phyloP scores from a whole-genome alignment of 2,113 vertebrate genomes.

The Microcebus jonahi region DNA sequence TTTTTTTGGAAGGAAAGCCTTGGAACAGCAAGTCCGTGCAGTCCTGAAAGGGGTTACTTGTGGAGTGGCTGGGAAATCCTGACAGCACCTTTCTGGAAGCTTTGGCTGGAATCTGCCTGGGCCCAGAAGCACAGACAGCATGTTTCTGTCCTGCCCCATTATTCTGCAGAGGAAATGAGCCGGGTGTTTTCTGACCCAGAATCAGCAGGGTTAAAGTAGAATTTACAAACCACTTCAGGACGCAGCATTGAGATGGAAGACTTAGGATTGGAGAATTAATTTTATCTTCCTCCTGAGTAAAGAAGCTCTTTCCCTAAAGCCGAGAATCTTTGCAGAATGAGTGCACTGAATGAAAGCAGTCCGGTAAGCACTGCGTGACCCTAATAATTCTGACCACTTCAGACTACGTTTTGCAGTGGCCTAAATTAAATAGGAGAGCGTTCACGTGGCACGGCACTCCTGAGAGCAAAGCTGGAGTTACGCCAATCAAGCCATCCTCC shows the following conservation, averaged over 20 bases:
- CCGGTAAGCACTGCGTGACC: background rate
- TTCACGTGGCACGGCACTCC: too few species aligned
- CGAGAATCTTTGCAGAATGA: background rate
- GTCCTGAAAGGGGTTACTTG: background rate
- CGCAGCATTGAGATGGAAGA: accelerated
- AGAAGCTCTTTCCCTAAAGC: background rate
- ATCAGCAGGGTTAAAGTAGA: background rate
- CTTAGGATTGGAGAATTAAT: background rate
- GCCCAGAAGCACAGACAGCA: accelerated
- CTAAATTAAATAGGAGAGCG: background rate
- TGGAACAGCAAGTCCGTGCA: background rate
- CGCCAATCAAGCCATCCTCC: accelerated
- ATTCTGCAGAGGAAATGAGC: background rate
- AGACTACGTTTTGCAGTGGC: background rate
- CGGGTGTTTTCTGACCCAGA: background rate
- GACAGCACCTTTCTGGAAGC: background rate
- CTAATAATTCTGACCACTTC: background rate
- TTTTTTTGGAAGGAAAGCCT: background rate
- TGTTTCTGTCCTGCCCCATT: accelerated
- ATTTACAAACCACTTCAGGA: background rate
- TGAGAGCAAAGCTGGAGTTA: background rate
- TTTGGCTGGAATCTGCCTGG: background rate
- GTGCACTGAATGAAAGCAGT: background rate
- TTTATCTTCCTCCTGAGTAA: background rate
- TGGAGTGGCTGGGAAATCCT: accelerated